Evolutionary conservation across 2,797 vertebrate genomes (phyloP), one percentile per base, ranked within the genome.

Genomic region (Acridotheres tristis): DNA sequence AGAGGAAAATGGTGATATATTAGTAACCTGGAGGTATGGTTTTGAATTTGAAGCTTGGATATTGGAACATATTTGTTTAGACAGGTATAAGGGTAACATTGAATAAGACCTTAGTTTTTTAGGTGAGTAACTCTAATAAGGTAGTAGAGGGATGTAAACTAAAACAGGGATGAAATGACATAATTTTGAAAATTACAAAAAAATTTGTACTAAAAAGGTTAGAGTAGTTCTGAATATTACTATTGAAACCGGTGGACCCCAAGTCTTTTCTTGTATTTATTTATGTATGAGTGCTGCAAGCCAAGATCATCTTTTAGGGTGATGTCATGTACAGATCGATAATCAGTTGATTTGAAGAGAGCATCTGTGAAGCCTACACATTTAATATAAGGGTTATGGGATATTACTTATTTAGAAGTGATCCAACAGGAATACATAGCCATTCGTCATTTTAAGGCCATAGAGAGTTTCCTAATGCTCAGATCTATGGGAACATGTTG

Each of bases 331-430:
- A 65, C 25, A 58, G 78, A 90, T 94, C 54, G 0, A 94, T 94
- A 93, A 85, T 47, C 67, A 43, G 53, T 68, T 94, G 88, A 94
- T 94, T 94, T 92, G 89, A 93, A 71, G 65, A 55, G 48, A 86
- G 38, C 81, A 89, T 71, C 81, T 92, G 63, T 93, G 80, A 96
- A 90, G 42, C 74, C 38, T 85, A 59, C 74, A 82, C 67, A 85
- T 96, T 95, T 97, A 88, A 94, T 93, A 88, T 79, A 78, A 88
- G n/a, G 32, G 51, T 69, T 91, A 94, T 67, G 38, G 53, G 59
- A 51, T 87, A 89, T 74, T 87, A 77, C 42, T 95, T 92, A 93
- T 82, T 82, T 73, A 91, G 77, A 92, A 94, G 80, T 67, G 34
- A 94, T 89, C 71, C 63, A 90, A 75, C 8, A 90, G 86, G 42